phyloP scores from a whole-genome alignment of 2,113 vertebrate species.

The Polypterus senegalus region DNA sequence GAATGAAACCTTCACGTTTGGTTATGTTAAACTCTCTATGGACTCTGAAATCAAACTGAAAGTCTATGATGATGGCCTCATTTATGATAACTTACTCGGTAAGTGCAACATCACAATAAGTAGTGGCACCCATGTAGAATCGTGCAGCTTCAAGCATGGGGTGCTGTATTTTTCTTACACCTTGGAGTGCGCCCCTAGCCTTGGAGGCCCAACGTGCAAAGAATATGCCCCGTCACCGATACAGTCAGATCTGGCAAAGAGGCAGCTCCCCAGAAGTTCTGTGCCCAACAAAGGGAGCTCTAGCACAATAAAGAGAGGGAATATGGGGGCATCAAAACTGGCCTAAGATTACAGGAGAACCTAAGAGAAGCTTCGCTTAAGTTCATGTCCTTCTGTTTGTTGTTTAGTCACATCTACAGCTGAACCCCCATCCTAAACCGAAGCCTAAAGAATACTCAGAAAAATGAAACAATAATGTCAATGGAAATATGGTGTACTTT shows the following conservation, averaged over 20 bases:
- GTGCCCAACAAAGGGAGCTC: constrained; percentile 30
- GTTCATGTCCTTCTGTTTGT: too few relatives aligned
- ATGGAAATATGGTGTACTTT: too few relatives aligned
- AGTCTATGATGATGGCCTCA: constrained; percentile 63
- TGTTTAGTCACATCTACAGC: too few relatives aligned
- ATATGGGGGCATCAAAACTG: too few relatives aligned
- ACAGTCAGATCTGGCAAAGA: constrained; percentile 27
- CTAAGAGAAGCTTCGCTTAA: too few relatives aligned
- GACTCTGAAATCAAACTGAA: constrained; percentile 40
- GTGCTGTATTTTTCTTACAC: constrained; percentile 35
- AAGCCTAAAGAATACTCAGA: too few relatives aligned
- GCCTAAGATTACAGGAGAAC: too few relatives aligned
- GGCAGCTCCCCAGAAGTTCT: constrained; percentile 42
- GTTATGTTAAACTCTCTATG: constrained; percentile 22
- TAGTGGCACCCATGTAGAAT: constrained; percentile 19
- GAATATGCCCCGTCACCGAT: constrained; percentile 49
- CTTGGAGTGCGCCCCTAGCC: constrained; percentile 43
- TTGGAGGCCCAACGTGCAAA: constrained; percentile 39
- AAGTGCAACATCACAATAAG: constrained; percentile 28
- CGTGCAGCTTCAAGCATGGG: constrained; percentile 47
- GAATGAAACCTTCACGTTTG: constrained; percentile 32
- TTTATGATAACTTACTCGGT: constrained; percentile 60
- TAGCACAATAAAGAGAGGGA: constrained; percentile 10
- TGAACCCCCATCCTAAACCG: too few relatives aligned
- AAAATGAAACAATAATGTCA: too few relatives aligned